Percentiles rank a stretch among this genome's conserved stretches.
Conservation (phyloP, 2,113 vertebrate genomes). For the Myotis yumanensis region DNA sequence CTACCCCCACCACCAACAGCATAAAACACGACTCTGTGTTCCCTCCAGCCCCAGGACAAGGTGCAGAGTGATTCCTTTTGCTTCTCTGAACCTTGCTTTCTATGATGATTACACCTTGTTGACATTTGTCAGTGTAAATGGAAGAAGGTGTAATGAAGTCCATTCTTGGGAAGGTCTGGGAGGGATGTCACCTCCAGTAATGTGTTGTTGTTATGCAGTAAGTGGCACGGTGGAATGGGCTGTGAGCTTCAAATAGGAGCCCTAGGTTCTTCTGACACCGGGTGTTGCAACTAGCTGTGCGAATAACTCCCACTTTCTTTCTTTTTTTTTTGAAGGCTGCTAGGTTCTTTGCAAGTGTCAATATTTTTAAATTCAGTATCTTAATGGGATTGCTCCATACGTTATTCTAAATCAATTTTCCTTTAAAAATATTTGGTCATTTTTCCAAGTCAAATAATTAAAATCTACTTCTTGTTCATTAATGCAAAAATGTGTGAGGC, state of each 20-base stretch:
- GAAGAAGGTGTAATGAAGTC: neutral
- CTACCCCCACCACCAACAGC: fast-evolving
- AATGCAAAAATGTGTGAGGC: neutral
- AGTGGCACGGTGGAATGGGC: neutral
- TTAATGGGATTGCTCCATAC: neutral
- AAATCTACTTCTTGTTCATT: neutral
- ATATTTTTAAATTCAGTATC: neutral
- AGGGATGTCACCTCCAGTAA: neutral
- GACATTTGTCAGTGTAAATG: neutral
- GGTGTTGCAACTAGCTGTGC: neutral
- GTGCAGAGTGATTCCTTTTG: neutral
- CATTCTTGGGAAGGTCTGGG: neutral
- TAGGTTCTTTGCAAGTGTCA: neutral
- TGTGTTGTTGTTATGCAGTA: neutral
- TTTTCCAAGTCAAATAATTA: neutral
- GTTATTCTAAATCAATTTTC: neutral
- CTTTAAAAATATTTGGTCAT: neutral
- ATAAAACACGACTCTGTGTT: neutral
- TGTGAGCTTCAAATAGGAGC: neutral
- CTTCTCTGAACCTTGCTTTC: neutral
- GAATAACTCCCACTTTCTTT: neutral
- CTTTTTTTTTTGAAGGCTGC: neutral
- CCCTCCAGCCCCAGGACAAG: neutral
- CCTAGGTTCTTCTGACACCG: neutral
- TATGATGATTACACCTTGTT: neutral